phyloP scores from a whole-genome alignment of 2,797 vertebrate genomes.

The Enteromius afrohamiltoni region DNA sequence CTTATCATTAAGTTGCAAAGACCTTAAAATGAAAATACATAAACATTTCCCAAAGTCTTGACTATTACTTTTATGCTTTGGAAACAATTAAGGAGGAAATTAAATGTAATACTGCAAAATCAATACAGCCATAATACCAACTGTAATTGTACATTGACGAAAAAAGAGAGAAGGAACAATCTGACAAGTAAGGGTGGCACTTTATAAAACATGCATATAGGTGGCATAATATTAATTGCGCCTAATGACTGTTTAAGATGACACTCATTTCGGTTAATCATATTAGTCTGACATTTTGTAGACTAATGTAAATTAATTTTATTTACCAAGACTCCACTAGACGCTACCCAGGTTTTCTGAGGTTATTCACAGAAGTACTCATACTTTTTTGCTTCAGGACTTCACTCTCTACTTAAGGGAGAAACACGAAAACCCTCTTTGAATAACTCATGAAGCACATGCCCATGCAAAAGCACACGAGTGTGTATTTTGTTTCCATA shows the following conservation, averaged over 20 bases:
- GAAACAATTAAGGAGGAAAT: not conserved
- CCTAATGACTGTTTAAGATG: not conserved
- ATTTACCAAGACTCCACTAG: not conserved
- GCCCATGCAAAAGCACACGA: constrained; percentile 53
- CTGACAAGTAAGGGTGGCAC: not conserved
- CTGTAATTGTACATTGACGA: constrained; percentile 8
- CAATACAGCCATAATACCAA: constrained; percentile 2
- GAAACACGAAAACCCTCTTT: constrained; percentile 59
- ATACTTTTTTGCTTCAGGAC: constrained; percentile 15
- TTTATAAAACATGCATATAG: not conserved
- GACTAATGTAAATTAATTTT: too few species aligned
- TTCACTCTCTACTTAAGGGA: constrained; percentile 42
- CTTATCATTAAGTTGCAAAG: not conserved
- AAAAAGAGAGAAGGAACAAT: not conserved
- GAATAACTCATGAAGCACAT: constrained; percentile 58
- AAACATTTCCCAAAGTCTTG: not conserved
- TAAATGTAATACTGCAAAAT: constrained; percentile 15
- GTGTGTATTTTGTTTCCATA: constrained; percentile 67
- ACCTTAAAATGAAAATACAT: constrained; percentile 3
- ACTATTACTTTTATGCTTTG: not conserved
- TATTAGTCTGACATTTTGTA: not conserved
- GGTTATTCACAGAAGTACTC: constrained; percentile 5
- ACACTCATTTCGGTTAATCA: not conserved
- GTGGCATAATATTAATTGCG: not conserved
- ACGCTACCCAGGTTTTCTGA: not conserved